Evolutionary conservation across 2,797 vertebrate species (phyloP).

Genomic region (Arremon aurantiirostris): DNA sequence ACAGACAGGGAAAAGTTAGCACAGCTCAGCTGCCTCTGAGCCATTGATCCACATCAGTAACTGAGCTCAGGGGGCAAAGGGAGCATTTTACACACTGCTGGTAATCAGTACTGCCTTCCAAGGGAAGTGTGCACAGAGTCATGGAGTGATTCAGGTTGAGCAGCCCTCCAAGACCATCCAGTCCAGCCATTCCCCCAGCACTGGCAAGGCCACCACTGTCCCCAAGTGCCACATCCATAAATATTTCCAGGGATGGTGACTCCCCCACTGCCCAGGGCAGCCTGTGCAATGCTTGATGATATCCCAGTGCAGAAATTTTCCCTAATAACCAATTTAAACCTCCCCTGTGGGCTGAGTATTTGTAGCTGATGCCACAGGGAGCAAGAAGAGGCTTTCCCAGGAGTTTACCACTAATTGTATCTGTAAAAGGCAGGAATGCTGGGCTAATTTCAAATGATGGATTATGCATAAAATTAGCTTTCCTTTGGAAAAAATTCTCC

Average conservation of each 20-base stretch:
- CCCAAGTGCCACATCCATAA: not conserved
- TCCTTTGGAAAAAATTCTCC: not conserved
- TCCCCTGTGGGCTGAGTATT: not conserved
- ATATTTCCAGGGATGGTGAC: not conserved
- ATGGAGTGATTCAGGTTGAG: not conserved
- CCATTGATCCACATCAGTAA: not conserved
- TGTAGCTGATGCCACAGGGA: not conserved
- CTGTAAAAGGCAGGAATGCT: not conserved
- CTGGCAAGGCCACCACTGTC: not conserved
- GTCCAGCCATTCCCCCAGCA: no score
- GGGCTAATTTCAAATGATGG: not conserved
- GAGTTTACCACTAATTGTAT: not conserved
- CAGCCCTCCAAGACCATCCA: no score
- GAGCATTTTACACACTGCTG: not conserved
- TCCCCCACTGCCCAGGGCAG: not conserved
- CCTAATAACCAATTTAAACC: not conserved
- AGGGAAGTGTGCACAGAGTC: not conserved
- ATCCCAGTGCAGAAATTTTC: not conserved
- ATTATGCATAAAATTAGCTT: constrained; percentile 1
- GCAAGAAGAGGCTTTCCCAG: not conserved
- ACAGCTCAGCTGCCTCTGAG: not conserved
- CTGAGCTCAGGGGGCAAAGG: not conserved
- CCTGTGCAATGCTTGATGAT: not conserved
- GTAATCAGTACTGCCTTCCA: not conserved
- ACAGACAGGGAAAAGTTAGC: not conserved